phyloP scores from a whole-genome alignment of 2,888 invertebrate genomes.

The Plemyria rubiginata region DNA sequence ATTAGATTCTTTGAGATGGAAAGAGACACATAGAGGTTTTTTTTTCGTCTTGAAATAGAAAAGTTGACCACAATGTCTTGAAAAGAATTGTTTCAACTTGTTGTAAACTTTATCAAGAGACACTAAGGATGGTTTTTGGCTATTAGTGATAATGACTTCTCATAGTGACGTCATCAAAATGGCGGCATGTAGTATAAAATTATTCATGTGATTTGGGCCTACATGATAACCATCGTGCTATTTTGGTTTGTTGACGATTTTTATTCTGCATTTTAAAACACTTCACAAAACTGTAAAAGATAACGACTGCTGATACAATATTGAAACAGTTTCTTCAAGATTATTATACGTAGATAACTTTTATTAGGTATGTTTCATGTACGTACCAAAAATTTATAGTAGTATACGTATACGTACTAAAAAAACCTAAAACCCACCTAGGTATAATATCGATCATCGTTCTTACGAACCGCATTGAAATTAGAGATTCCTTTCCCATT shows the following conservation, averaged over 20 bases:
- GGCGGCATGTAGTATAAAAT: slow-evolving; percentile 24
- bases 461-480: too few species aligned
- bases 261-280: slow-evolving; percentile 1
- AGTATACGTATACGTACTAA: too few species aligned
- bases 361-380: too few species aligned
- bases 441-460: too few species aligned
- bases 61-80: slow-evolving; percentile 57
- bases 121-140: slow-evolving; percentile 24
- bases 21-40: slow-evolving; percentile 52
- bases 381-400: too few species aligned
- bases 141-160: slow-evolving; percentile 11
- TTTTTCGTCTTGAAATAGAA: slow-evolving; percentile 57
- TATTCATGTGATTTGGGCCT: slow-evolving; percentile 25
- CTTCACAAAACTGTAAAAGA: not conserved
- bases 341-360: too few species aligned
- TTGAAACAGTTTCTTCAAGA: too few species aligned
- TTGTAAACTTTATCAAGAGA: slow-evolving; percentile 35
- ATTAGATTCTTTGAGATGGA: slow-evolving; percentile 50
- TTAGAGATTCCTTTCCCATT: too few species aligned
- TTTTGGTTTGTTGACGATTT: slow-evolving; percentile 7
- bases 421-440: too few species aligned
- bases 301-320: not conserved
- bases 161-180: slow-evolving; percentile 27
- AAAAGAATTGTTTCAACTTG: slow-evolving; percentile 32
- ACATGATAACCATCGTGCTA: slow-evolving; percentile 12